Base-by-base conservation (phyloP, 2,113 vertebrate genomes). In the Spea bombifrons region DNA sequence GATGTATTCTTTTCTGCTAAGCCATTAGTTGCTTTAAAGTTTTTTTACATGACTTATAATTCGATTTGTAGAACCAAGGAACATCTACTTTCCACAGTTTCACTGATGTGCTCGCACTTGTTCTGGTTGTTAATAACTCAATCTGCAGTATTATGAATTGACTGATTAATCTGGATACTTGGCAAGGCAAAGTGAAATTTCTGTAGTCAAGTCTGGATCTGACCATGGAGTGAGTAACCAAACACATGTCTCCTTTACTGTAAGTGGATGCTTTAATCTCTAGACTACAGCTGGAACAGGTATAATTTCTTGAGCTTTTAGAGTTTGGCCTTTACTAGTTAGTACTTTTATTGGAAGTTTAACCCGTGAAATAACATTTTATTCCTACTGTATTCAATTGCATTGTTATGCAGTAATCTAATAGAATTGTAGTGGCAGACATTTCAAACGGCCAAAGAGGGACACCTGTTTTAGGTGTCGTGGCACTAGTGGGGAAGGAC, bases 191-290 rank as follows among this genome's bases (percentile, higher is more conserved):
- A 59, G 55, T 59, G 12, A 59, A 30, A 59, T 59, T 59, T 59
- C 55, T 12, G 15, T 59, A 59, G 55, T 59, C 55, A 59, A 59
- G 55, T 59, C 55, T 59, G 55, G 55, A 59, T 59, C 55, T 59
- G 55, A 59, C 55, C 55, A 59, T 13, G 15, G 55, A 59, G 55
- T 59, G 55, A 59, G 55, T 59, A 59, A 59, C 8, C 15, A 59
- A 59, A 9, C 55, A 53, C 50, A 7, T 13, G 15, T 5, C 55
- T 59, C 55, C 15, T 59, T 13, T 5, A 12, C 15, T 13, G 9
- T 9, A 59, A 59, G 55, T 59, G 4, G 4, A 59, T 13, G 12
- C 55, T 59, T 59, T 59, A 59, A 59, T 59, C 55, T 59, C 50
- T 52, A 52, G 50, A 52, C 9, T 59, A 13, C 55, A 59, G 55